Conservation (phyloP, 2,113 vertebrate genomes). For the Rhegmatorhina hoffmannsi region DNA sequence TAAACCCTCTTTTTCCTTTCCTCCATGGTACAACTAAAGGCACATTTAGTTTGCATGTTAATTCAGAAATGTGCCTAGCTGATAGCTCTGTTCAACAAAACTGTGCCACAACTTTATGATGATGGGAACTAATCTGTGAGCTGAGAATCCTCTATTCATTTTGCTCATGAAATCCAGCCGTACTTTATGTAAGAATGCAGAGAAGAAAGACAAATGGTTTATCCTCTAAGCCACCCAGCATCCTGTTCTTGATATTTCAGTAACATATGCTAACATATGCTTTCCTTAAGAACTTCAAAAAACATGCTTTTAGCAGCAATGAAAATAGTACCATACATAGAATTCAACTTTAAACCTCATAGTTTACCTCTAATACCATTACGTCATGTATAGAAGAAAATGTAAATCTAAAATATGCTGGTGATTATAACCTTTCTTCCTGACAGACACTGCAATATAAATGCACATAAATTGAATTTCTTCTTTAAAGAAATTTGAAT, state of each 20-base stretch:
- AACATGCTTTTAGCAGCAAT: constrained; percentile 74
- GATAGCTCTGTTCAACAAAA: background rate
- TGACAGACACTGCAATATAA: constrained; percentile 99
- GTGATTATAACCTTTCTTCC: constrained; percentile 97
- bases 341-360: constrained; percentile 75
- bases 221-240: constrained; percentile 71
- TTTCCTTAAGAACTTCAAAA: constrained; percentile 79
- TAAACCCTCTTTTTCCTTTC: background rate
- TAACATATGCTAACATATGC: constrained; percentile 82
- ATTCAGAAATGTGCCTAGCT: background rate
- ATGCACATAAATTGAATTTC: constrained; percentile 99
- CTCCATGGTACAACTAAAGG: background rate
- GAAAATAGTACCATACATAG: constrained; percentile 77
- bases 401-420: constrained; percentile 88
- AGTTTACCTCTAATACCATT: constrained; percentile 81
- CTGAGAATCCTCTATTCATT: background rate
- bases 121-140: background rate
- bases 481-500: constrained; percentile 94
- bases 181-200: constrained; percentile 63
- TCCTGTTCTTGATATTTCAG: constrained; percentile 75
- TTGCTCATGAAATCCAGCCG: constrained; percentile 29
- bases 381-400: constrained; percentile 84
- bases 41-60: background rate
- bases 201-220: constrained; percentile 74
- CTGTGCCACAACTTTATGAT: background rate